Evolutionary conservation across 2,888 invertebrate genomes (phyloP).

Genomic region (Metellina segmentata): DNA sequence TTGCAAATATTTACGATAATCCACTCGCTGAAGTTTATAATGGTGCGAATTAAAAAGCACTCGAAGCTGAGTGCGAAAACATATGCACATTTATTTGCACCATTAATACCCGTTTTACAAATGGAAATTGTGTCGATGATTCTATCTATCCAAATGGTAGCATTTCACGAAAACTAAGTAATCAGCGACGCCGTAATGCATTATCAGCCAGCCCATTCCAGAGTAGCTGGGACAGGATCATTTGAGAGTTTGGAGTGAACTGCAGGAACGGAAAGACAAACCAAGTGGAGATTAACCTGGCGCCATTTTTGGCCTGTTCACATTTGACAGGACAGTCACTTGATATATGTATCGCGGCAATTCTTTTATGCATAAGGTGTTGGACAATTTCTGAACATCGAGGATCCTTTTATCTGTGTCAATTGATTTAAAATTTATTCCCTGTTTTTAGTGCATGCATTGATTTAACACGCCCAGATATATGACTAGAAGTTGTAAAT

Average conservation of each 20-base stretch:
- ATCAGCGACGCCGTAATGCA: neutral
- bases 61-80: neutral
- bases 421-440: too few species aligned
- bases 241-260: neutral
- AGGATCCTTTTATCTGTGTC: too few species aligned
- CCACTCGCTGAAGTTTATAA: neutral
- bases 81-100: neutral
- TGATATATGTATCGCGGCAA: too few species aligned
- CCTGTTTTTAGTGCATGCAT: too few species aligned
- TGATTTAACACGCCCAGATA: too few species aligned
- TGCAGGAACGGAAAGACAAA: neutral
- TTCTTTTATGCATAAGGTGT: too few species aligned
- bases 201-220: neutral
- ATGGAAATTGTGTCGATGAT: slow-evolving; percentile 1
- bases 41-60: neutral
- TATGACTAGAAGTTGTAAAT: too few species aligned
- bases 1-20: neutral
- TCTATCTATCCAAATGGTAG: neutral
- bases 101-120: slow-evolving; percentile 1
- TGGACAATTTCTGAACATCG: too few species aligned
- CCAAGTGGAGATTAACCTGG: neutral
- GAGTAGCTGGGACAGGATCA: neutral
- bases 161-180: neutral
- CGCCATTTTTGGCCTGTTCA: neutral
- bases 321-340: too few species aligned